Evolutionary conservation across 2,113 vertebrate genomes (phyloP).

Genomic region (Hydrolagus affinis): DNA sequence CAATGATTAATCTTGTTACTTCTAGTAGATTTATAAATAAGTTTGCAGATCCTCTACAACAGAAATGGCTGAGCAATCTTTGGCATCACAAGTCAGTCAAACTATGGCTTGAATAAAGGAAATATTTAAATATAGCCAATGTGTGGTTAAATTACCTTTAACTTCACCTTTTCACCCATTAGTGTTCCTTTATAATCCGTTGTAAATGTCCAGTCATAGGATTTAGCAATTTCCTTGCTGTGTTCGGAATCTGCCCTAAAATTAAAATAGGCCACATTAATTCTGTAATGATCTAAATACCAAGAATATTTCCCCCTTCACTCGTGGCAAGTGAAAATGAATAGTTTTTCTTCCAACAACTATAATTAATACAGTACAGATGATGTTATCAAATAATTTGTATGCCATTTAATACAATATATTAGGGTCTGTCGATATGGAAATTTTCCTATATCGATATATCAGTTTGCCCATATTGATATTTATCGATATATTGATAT

Average conservation of each 20-base stretch:
- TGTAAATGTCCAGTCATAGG: constrained; percentile 94
- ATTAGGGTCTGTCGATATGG: no score
- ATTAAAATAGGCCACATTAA: constrained; percentile 37
- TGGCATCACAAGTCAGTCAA: background rate
- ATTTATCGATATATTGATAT: no score
- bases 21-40: background rate
- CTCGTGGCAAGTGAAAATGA: background rate
- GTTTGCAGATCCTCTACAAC: no score
- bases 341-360: no score
- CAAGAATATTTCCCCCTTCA: background rate
- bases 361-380: no score
- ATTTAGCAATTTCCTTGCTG: constrained; percentile 81
- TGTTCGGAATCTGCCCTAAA: constrained; percentile 81
- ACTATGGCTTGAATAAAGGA: background rate
- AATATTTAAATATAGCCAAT: background rate
- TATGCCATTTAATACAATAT: no score
- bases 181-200: constrained; percentile 93
- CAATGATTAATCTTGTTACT: background rate
- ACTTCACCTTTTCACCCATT: constrained; percentile 65
- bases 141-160: constrained; percentile 58
- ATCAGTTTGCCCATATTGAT: no score
- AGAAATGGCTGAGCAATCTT: background rate
- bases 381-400: no score
- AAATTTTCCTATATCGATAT: no score
- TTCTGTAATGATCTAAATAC: background rate